phyloP scores from a whole-genome alignment of 2,113 vertebrate species.

The Ahaetulla prasina region DNA sequence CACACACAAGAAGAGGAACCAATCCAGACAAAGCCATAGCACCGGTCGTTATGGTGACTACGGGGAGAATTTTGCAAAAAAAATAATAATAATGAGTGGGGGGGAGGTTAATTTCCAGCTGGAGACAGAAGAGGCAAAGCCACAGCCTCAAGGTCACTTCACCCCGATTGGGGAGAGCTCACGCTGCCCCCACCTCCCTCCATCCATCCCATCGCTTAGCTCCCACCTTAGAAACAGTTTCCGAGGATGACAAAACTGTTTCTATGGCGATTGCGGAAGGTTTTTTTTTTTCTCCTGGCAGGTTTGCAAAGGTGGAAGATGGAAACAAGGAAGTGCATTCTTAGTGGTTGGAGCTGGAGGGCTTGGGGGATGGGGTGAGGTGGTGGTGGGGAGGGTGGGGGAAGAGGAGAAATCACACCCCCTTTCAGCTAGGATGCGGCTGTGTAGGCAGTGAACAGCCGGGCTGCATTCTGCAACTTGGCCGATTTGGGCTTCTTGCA shows the following conservation, averaged over 20 bases:
- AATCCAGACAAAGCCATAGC: not conserved
- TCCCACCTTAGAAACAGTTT: not conserved
- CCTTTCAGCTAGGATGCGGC: not conserved
- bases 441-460: not conserved
- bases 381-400: too few relatives aligned
- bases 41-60: conserved; percentile 2
- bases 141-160: not conserved
- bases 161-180: not conserved
- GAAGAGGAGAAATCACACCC: not conserved
- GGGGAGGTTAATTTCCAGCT: not conserved
- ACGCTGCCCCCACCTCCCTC: not conserved
- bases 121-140: not conserved
- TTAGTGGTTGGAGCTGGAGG: not conserved
- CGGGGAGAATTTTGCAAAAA: too few relatives aligned
- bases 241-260: not conserved
- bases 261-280: conserved; percentile 3
- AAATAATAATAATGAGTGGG: too few relatives aligned
- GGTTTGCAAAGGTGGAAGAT: not conserved
- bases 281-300: not conserved
- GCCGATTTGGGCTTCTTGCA: not conserved
- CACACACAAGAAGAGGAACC: not conserved
- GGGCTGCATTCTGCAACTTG: not conserved
- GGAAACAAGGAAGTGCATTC: too few relatives aligned
- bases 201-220: not conserved
- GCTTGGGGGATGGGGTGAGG: too few relatives aligned